Base-by-base conservation (phyloP, 2,888 invertebrate genomes). In the Linnaemya vulpina region DNA sequence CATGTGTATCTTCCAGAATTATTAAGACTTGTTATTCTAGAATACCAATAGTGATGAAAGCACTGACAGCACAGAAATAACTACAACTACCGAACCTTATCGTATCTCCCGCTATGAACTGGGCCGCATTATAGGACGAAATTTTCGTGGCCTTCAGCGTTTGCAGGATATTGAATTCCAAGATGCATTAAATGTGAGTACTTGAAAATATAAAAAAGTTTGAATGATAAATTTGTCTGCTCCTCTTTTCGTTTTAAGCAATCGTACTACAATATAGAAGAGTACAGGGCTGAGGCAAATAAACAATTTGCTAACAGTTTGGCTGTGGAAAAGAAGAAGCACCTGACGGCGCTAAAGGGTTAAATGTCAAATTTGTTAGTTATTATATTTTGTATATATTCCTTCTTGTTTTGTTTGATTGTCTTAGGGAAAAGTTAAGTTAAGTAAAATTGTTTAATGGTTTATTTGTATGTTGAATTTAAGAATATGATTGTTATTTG, bases 111-210 rank as follows among this genome's bases (percentile, higher is more conserved):
- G 92, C 11, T 91, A 91, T 84, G 92, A 93, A 77, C 84, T 92
- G 73, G 92, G 92, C 3, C 89, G 89, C 11, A 91, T 93, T 70
- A 82, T 91, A 40, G 92, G 91, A 4, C 89, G 92, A 8, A 93
- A 93, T 87, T 92, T 89, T 63, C 89, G 92, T 9, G 92, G 92
- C 3, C 86, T 92, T 0, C 89, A 92, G 68, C 92, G 91, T 75
- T 73, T 93, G 80, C 89, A 90, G 11, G 87, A 89, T 74, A 89
- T 89, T 70, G 92, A 93, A 86, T 87, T 92, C 53, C 88, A 89
- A 43, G 92, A 91, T 74, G 92, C 92, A 0, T 86, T 91, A 7
- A 92, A 92, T 87, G 92, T 92, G 88, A 90, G 87, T 81, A 25
- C 40, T 71, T 58, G n/a, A 55, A 7, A 4, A 9, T 13, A n/a